Conservation (phyloP, 2,888 invertebrate genomes). For the Mimas tiliae region DNA sequence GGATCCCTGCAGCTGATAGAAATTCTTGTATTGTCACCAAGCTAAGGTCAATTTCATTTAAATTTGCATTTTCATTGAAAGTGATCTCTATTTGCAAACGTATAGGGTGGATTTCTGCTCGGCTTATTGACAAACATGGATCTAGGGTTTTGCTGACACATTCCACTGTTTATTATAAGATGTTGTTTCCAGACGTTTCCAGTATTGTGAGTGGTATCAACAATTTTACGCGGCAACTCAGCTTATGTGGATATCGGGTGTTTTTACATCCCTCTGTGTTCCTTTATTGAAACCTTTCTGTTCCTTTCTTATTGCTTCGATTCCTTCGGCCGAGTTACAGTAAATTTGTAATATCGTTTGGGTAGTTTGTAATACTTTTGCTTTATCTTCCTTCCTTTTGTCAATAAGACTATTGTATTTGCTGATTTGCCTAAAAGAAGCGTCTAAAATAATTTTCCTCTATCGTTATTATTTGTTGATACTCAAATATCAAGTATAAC, state of each 20-base stretch:
- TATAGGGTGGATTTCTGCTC: constrained; percentile 39
- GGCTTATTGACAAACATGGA: constrained; percentile 10
- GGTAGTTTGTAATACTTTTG: constrained; percentile 21
- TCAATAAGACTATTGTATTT: too few relatives aligned
- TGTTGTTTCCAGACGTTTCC: constrained; percentile 53
- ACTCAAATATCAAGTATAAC: too few relatives aligned
- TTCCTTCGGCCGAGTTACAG: constrained; percentile 30
- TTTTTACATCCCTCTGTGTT: constrained; percentile 49
- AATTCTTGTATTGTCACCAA: constrained; percentile 53
- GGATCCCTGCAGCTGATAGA: constrained; percentile 45
- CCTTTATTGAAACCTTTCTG: constrained; percentile 52
- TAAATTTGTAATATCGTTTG: constrained; percentile 28
- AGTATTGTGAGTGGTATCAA: constrained; percentile 55
- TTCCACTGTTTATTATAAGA: constrained; percentile 52
- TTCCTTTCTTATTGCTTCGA: constrained; percentile 41
- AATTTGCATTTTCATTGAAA: constrained; percentile 36
- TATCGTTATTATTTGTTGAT: too few relatives aligned
- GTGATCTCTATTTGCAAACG: constrained; percentile 29
- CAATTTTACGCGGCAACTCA: constrained; percentile 46
- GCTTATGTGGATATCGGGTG: constrained; percentile 42
- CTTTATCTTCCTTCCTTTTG: not conserved
- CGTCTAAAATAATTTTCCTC: too few relatives aligned
- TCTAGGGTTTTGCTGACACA: constrained; percentile 59
- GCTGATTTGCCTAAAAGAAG: too few relatives aligned
- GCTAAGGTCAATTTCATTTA: constrained; percentile 38